Percentiles rank a stretch among this genome's conserved stretches.
Evolutionary conservation across 2,797 vertebrate genomes (phyloP).

Genomic region (Enteromius paludinosus): DNA sequence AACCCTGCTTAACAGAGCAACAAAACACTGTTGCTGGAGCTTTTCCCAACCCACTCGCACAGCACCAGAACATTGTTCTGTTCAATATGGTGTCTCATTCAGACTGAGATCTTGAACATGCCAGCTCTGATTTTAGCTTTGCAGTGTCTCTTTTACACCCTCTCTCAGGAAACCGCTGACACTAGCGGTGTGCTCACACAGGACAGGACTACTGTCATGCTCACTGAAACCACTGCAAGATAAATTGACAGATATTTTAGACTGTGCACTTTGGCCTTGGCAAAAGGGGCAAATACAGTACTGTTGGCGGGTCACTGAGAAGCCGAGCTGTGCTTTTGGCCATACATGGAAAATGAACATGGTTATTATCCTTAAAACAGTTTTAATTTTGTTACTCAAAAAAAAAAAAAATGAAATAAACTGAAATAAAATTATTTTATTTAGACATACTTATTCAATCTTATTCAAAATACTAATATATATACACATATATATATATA

Average conservation of each 20-base stretch:
- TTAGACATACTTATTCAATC: too few relatives aligned
- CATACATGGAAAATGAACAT: constrained; percentile 67
- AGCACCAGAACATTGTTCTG: constrained; percentile 79
- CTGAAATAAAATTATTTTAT: background rate
- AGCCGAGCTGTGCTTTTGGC: constrained; percentile 57
- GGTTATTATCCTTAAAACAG: background rate
- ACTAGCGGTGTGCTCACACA: constrained; percentile 60
- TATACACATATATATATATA: too few relatives aligned
- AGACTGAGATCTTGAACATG: constrained; percentile 51
- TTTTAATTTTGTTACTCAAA: background rate
- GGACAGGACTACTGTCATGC: constrained; percentile 65
- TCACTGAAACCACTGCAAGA: constrained; percentile 71
- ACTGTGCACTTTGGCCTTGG: constrained; percentile 62
- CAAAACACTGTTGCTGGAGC: constrained; percentile 79
- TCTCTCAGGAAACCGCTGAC: constrained; percentile 70
- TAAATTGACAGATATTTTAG: constrained; percentile 77
- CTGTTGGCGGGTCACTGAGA: constrained; percentile 44
- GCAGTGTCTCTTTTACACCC: constrained; percentile 51
- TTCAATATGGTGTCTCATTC: too few relatives aligned
- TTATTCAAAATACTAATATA: background rate
- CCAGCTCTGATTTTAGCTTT: constrained; percentile 64
- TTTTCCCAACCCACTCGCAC: constrained; percentile 78
- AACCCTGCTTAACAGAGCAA: constrained; percentile 74
- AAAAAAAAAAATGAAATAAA: background rate
- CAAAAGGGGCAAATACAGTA: constrained; percentile 60